Base-by-base conservation (phyloP, 2,797 vertebrate species). In the Crocodylus rhombifer region DNA sequence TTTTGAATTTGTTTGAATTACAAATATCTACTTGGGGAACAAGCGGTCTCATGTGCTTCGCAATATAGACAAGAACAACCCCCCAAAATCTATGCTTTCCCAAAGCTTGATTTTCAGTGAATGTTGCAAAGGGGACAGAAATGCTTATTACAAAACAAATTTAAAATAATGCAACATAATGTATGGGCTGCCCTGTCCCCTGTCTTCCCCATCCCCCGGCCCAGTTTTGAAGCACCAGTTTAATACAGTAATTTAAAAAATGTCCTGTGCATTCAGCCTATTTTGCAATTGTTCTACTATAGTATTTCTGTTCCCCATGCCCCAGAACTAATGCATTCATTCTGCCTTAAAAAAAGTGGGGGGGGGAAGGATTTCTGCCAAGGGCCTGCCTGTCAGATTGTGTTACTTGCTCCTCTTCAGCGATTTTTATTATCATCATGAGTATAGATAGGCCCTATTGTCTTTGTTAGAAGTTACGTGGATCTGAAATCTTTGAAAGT, bases 1-100 rank as follows among this genome's bases (percentile, higher is more conserved):
- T 95, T 97, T 96, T 89, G 90, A 91, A 86, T 95, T 94, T 97
- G 77, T 97, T 98, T 97, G 96, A 95, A 97, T 96, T 97, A 93
- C 90, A 95, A 90, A 88, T 76, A 80, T 95, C 60, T 90, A 88
- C 76, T 95, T 85, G 80, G 73, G 76, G n/a, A 78, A 95, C 33
- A 97, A 96, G 92, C 18, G 18, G 87, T 33, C 87, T 97, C 88
- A 61, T 90, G 87, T 42, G 17, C 81, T 95, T 84, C 5, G 1
- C 93, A 96, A 94, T 51, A 80, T 62, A 97, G 97, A 96, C 89
- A 96, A 82, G 90, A 92, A 87, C n/a, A 91, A 61, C 55, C 60
- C 90, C 65, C 60, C 81, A 82, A 97, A 96, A 78, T 82, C 78
- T 85, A 63, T 77, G 71, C 79, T 86, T 42, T 88, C 79, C 11